Evolutionary conservation across 2,888 invertebrate species (phyloP).

Genomic region (Cheilosia impressa): DNA sequence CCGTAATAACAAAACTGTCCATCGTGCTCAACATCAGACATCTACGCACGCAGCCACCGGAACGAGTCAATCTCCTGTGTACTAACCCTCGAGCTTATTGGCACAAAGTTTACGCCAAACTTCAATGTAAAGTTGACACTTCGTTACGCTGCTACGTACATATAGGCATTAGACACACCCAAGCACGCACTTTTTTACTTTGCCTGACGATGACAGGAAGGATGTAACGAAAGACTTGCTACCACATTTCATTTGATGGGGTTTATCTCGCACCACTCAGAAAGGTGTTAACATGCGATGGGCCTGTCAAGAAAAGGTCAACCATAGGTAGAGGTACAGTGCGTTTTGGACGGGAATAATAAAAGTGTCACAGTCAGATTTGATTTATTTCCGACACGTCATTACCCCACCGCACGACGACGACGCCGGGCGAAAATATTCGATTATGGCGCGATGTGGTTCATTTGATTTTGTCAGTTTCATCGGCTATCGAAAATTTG

Average conservation of each 20-base stretch:
- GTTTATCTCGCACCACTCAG: conserved; percentile 10
- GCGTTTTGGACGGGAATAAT: background rate
- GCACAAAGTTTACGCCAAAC: conserved; percentile 53
- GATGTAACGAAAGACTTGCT: conserved; percentile 45
- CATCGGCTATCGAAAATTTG: conserved; percentile 43
- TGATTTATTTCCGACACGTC: conserved; percentile 38
- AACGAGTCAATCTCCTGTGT: conserved; percentile 28
- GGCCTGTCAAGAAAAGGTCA: conserved; percentile 18
- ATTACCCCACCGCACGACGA: background rate
- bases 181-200: conserved; percentile 25
- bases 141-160: conserved; percentile 14
- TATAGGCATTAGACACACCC: conserved; percentile 5
- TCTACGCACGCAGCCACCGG: background rate
- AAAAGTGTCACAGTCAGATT: conserved; percentile 34
- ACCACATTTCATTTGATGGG: conserved; percentile 42
- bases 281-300: conserved; percentile 17
- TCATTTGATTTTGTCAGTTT: conserved; percentile 54
- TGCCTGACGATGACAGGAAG: conserved; percentile 47
- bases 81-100: conserved; percentile 49
- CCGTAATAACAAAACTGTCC: conserved; percentile 39
- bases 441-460: conserved; percentile 46
- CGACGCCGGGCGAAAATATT: conserved; percentile 8
- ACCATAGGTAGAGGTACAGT: conserved; percentile 1
- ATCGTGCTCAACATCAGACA: conserved; percentile 15
- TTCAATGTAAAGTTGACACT: conserved; percentile 64